Percentiles rank a stretch among this genome's conserved stretches.
phyloP scores from a whole-genome alignment of 2,888 invertebrate genomes.

The Eretmocerus hayati region DNA sequence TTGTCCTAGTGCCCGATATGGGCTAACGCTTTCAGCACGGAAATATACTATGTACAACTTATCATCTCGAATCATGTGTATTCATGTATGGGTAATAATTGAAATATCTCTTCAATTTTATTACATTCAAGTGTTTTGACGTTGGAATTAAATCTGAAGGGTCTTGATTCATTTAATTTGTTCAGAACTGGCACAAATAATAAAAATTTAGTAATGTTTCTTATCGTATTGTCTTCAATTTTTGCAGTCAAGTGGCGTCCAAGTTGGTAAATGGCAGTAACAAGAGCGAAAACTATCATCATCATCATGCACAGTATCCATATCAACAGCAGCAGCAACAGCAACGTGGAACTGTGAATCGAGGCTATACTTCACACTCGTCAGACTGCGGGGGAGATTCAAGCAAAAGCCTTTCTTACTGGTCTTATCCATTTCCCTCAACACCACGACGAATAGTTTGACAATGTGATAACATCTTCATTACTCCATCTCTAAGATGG shows the following conservation, averaged over 20 bases:
- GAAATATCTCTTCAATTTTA: too few species aligned
- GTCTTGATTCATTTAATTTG: background rate
- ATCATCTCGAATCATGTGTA: too few species aligned
- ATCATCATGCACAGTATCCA: too few species aligned
- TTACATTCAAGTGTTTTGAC: too few species aligned
- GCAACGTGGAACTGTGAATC: slow-evolving; percentile 40
- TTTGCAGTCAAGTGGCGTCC: slow-evolving; percentile 38
- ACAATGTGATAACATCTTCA: too few species aligned
- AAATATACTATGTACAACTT: too few species aligned
- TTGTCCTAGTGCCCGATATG: too few species aligned
- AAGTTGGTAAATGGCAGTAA: slow-evolving; percentile 31
- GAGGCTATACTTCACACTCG: slow-evolving; percentile 35
- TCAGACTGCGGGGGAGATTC: slow-evolving; percentile 34
- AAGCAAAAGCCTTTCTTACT: slow-evolving; percentile 35
- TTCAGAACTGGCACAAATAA: background rate
- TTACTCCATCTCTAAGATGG: too few species aligned
- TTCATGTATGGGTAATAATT: too few species aligned
- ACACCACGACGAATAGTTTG: slow-evolving; percentile 32
- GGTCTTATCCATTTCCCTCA: slow-evolving; percentile 44
- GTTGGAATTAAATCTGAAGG: background rate
- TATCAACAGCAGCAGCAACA: too few species aligned
- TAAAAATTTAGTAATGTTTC: background rate
- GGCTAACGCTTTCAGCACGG: too few species aligned
- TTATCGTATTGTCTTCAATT: too few species aligned
- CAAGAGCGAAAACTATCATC: slow-evolving; percentile 31